These are phyloP conservation scores for Calephelis nemesis DNA, from an alignment of 1,140 invertebrate genomes.

Conservation along the genomic window DNA sequence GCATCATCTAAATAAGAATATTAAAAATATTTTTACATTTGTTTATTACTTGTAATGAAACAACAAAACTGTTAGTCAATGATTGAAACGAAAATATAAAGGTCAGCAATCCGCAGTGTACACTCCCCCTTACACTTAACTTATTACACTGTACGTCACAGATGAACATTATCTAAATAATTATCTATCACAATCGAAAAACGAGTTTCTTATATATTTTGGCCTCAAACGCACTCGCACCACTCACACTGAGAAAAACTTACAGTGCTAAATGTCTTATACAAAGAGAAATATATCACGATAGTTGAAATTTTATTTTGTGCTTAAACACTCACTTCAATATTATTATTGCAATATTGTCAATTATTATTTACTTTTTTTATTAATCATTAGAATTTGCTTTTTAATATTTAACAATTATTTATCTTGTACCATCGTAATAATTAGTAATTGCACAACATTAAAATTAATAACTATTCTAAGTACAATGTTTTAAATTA, in stretches of 20 bases:
- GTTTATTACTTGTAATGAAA: too few species aligned
- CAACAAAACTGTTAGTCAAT: too few species aligned
- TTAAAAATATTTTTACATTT: too few species aligned
- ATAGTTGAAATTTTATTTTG: not conserved
- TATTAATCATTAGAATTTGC: not conserved
- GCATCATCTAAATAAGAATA: too few species aligned
- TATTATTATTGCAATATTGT: conserved; percentile 13
- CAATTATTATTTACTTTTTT: not conserved
- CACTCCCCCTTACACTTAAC: not conserved
- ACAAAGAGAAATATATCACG: not conserved
- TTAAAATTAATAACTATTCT: conserved; percentile 8
- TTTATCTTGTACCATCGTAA: conserved; percentile 12
- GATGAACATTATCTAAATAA: conserved; percentile 1
- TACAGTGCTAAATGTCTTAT: conserved; percentile 2
- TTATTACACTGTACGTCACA: conserved; percentile 1
- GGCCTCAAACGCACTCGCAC: conserved; percentile 1
- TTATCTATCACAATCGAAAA: conserved; percentile 3
- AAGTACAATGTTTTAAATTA: conserved; percentile 9
- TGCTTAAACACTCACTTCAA: conserved; percentile 8
- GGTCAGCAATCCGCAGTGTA: not conserved
- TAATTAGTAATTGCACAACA: conserved; percentile 16
- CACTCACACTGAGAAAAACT: not conserved
- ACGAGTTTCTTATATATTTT: conserved; percentile 7
- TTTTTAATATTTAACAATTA: not conserved
- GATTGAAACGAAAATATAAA: not conserved